Conservation (phyloP, 2,797 vertebrate genomes). For the Chrysocyon brachyurus region DNA sequence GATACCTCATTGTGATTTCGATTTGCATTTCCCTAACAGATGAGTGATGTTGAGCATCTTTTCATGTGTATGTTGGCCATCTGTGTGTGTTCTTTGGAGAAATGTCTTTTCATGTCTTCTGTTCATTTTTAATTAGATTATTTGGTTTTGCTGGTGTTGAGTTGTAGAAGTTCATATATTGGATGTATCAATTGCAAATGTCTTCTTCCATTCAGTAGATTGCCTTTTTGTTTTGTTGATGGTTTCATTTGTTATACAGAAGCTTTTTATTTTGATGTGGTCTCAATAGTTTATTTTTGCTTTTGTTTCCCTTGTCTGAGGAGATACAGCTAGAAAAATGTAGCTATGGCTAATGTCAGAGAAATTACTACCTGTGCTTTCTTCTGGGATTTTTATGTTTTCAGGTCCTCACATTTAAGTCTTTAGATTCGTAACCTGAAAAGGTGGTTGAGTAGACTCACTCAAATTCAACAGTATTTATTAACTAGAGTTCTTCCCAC, state of each 20-base stretch:
- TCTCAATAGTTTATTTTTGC: not conserved
- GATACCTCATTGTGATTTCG: not conserved
- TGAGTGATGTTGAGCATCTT: not conserved
- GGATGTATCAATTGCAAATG: not conserved
- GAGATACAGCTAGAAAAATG: not conserved
- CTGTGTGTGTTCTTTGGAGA: not conserved
- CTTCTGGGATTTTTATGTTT: not conserved
- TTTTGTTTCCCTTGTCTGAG: not conserved
- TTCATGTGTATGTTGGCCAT: not conserved
- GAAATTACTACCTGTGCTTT: not conserved
- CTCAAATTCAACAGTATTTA: constrained; percentile 32
- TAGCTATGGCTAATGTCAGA: not conserved
- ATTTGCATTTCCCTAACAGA: not conserved
- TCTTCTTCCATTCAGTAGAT: not conserved
- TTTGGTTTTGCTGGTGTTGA: not conserved
- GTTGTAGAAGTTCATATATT: not conserved
- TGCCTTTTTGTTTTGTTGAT: not conserved
- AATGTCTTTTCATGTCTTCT: not conserved
- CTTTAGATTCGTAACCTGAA: not conserved
- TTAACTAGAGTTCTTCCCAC: not conserved
- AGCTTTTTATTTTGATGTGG: not conserved
- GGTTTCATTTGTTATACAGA: not conserved
- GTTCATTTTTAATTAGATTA: not conserved
- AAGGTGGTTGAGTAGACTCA: not conserved
- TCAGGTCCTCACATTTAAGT: not conserved